Evolutionary conservation across 1,140 invertebrate species (phyloP).

Genomic region (Cyclina sinensis): DNA sequence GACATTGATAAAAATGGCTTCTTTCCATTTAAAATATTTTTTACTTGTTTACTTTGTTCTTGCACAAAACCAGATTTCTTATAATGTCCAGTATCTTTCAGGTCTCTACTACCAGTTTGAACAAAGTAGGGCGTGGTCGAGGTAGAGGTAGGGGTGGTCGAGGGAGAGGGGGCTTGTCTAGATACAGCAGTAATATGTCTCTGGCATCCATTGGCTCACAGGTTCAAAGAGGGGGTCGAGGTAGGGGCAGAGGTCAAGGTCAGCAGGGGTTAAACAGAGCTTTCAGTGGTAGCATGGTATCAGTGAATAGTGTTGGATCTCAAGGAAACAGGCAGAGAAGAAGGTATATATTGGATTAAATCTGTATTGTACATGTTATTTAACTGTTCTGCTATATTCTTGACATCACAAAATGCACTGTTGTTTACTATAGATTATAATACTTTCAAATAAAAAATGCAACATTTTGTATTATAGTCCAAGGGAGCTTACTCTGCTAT

Average conservation of each 20-base stretch:
- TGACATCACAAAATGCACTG: no score
- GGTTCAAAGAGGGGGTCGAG: constrained; percentile 3
- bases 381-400: no score
- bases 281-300: constrained; percentile 13
- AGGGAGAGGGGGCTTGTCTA: not conserved
- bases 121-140: not conserved
- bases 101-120: constrained; percentile 42
- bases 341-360: no score
- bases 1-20: no score
- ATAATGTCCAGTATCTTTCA: no score
- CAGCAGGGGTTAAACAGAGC: constrained; percentile 5
- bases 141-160: not conserved
- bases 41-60: not conserved
- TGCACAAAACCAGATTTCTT: not conserved
- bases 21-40: no score
- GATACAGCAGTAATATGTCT: constrained; percentile 41
- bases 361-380: no score
- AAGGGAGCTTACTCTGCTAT: no score
- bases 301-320: not conserved
- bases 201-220: constrained; percentile 4
- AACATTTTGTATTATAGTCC: no score
- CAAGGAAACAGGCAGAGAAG: constrained; percentile 7
- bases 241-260: constrained; percentile 8
- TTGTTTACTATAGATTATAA: no score
- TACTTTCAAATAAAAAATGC: no score